Base-by-base conservation (phyloP, 37 sponge, comb jelly and placozoan species). In the Spongilla lacustris region DNA sequence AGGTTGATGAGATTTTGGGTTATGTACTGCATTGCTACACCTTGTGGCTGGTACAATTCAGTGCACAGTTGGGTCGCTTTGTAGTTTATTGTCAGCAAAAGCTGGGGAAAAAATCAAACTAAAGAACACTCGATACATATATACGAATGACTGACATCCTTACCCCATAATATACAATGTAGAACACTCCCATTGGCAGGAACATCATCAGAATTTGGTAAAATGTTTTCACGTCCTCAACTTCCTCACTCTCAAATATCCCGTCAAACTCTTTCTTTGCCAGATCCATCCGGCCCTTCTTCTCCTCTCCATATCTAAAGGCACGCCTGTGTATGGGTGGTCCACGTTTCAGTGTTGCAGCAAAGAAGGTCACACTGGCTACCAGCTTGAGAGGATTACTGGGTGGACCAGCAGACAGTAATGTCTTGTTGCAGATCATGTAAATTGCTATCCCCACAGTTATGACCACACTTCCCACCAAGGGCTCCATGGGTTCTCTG, bases 201-300 rank as follows among this genome's bases (percentile, higher is more conserved):
- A 58, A 58, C 58, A 88, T 49, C 26, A 88, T 77, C 73, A 81
- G 30, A n/a, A 88, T 35, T 26, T 68, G 69, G 36, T 34, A 76
- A 49, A 82, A 88, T 0, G 88, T 83, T 58, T 88, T 88, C 34
- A 88, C 83, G 67, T 88, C 71, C 67, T 88, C 88, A 24, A 88
- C 88, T n/a, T 88, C 76, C 25, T 88, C 88, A 11, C 77, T 38
- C n/a, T 38, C 68, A 41, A 76, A 88, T 13, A 68, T 88, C 19
- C 88, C 88, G 69, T 88, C 88, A 67, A 71, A 88, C 34, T 82
- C 77, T 0, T 19, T 68, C 71, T 88, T 88, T 1, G 88, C 88
- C 34, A 88, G 76, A 17, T 88, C 88, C 29, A 88, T 88, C n/a
- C 88, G 68, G 22, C 66, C 66, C 19, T 74, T 69, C 46, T 48